Conservation (phyloP, 1,140 invertebrate genomes). For the Ceratitis capitata region DNA sequence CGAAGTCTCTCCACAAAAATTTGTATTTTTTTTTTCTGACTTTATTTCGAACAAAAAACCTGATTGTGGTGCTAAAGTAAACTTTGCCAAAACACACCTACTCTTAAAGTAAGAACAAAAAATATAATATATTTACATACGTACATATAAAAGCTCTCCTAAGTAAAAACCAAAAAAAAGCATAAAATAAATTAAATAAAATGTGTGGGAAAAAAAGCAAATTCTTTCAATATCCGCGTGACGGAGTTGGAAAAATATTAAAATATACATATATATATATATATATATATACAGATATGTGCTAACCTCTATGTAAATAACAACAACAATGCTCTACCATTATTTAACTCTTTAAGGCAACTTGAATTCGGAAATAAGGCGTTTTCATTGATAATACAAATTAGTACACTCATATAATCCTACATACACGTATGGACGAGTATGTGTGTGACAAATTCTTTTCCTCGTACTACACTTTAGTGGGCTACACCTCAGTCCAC, state of each 20-base stretch:
- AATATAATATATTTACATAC: neutral
- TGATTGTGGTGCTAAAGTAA: neutral
- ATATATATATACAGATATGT: too few species aligned
- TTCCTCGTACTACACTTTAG: constrained; percentile 1
- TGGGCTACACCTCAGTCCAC: neutral
- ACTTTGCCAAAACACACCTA: neutral
- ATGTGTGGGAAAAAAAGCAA: neutral
- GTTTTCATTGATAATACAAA: constrained; percentile 33
- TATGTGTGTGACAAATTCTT: neutral
- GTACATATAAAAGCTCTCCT: too few species aligned
- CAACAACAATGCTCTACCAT: neutral
- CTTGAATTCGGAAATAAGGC: neutral
- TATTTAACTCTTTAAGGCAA: neutral
- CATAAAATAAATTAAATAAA: neutral
- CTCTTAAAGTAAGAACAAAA: neutral
- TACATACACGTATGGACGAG: neutral
- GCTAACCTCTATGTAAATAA: neutral
- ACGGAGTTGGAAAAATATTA: neutral
- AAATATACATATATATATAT: too few species aligned
- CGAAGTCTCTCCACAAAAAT: too few species aligned
- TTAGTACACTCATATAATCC: neutral
- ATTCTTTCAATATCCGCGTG: neutral
- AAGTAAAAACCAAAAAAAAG: neutral
- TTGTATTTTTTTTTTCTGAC: too few species aligned
- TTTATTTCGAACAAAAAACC: neutral